Evolutionary conservation across 2,113 vertebrate species (phyloP).

Genomic region (Varanus komodoensis): DNA sequence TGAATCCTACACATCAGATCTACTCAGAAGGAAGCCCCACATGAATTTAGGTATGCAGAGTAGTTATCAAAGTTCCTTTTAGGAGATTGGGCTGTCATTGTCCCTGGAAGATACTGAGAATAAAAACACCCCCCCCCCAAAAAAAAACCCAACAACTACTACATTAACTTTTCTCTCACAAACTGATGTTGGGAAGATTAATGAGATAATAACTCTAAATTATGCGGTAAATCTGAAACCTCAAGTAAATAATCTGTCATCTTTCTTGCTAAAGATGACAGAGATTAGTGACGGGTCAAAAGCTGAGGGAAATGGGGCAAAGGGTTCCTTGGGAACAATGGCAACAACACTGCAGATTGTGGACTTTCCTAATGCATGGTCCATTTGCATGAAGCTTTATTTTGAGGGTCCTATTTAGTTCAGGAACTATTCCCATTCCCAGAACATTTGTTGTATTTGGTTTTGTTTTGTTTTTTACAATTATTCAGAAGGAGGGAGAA

Average conservation of each 20-base stretch:
- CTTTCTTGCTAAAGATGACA: slow-evolving; percentile 25
- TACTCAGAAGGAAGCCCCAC: neutral
- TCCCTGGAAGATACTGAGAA: neutral
- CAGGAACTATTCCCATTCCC: no score
- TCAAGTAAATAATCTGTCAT: slow-evolving; percentile 14
- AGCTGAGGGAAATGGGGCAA: neutral
- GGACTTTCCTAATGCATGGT: neutral
- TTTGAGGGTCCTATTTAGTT: neutral
- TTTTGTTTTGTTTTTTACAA: no score
- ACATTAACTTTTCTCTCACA: neutral
- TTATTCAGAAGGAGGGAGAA: neutral
- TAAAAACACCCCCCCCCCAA: no score
- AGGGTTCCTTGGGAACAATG: neutral
- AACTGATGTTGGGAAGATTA: slow-evolving; percentile 11
- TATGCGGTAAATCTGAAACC: neutral
- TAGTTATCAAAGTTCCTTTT: neutral
- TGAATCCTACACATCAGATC: neutral
- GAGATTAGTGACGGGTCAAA: neutral
- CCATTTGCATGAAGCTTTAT: neutral
- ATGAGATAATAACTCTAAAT: slow-evolving; percentile 17
- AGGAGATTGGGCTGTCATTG: neutral
- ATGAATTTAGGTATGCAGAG: neutral
- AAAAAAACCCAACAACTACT: neutral
- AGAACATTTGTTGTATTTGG: neutral
- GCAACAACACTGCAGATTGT: neutral